Conservation (phyloP, 2,797 vertebrate genomes). For the Macropus fuliginosus region DNA sequence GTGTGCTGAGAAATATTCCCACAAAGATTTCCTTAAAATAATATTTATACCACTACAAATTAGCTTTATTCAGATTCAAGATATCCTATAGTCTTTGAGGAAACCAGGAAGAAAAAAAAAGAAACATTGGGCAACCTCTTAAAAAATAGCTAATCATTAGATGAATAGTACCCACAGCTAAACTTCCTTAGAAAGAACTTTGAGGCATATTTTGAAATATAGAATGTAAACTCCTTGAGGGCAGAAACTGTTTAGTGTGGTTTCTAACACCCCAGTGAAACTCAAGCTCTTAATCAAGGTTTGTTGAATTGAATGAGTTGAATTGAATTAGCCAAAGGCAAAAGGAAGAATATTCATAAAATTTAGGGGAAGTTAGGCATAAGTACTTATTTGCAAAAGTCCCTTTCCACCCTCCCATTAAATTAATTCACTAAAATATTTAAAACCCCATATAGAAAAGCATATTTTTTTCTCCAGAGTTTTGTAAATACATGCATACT, state of each 20-base stretch:
- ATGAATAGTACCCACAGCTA: neutral
- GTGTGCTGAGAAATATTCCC: neutral
- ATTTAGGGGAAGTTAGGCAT: neutral
- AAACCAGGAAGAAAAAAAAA: neutral
- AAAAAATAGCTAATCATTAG: neutral
- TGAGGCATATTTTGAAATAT: slow-evolving; percentile 44
- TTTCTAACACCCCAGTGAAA: neutral
- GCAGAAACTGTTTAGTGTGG: neutral
- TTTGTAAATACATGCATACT: neutral
- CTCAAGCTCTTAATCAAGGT: neutral
- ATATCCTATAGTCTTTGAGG: neutral
- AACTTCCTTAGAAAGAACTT: neutral
- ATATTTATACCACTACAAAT: neutral
- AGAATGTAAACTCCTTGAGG: neutral
- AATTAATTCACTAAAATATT: neutral
- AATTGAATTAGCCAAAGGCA: neutral
- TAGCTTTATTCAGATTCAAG: neutral
- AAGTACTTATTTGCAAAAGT: neutral
- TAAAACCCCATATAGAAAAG: neutral
- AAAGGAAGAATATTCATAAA: neutral
- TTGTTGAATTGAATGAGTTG: neutral
- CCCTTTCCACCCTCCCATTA: neutral
- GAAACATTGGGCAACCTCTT: neutral
- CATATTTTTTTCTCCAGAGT: neutral
- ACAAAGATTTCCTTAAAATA: neutral